These are phyloP conservation scores for Phortica variegata DNA, from an alignment of 1,140 invertebrate genomes.

Conservation along the genomic window DNA sequence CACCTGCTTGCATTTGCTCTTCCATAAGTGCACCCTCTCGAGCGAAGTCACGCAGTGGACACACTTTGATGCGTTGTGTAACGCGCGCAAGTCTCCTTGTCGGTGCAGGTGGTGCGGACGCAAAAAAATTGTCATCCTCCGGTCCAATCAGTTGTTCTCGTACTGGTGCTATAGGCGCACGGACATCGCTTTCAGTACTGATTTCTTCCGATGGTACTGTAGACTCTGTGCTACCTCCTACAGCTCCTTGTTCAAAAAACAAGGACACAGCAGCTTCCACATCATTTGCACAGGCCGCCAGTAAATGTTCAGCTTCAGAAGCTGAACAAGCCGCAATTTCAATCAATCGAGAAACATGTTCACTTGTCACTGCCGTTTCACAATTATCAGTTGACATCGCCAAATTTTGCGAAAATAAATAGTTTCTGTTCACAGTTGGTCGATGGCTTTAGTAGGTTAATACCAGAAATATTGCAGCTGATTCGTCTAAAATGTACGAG, in stretches of 20 bases:
- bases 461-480: too few species aligned
- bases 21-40: slow-evolving; percentile 47
- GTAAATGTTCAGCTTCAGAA: slow-evolving; percentile 43
- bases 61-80: slow-evolving; percentile 41
- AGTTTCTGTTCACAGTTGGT: too few species aligned
- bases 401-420: too few species aligned
- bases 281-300: slow-evolving; percentile 46
- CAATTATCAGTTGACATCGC: too few species aligned
- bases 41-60: slow-evolving; percentile 50
- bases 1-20: slow-evolving; percentile 43
- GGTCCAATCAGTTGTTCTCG: slow-evolving; percentile 50
- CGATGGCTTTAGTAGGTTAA: too few species aligned
- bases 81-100: slow-evolving; percentile 27
- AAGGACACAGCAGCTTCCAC: slow-evolving; percentile 46
- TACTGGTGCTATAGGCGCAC: slow-evolving; percentile 49
- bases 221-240: slow-evolving; percentile 2
- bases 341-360: slow-evolving; percentile 27
- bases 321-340: slow-evolving; percentile 43
- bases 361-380: too few species aligned
- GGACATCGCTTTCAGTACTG: slow-evolving; percentile 41
- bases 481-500: too few species aligned
- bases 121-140: slow-evolving; percentile 53
- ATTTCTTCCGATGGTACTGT: neutral
- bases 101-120: slow-evolving; percentile 25
- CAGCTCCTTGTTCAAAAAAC: slow-evolving; percentile 42